These are phyloP conservation scores for Temnothorax rugatulus DNA, from an alignment of 2,888 invertebrate species.

Conservation along the genomic window DNA sequence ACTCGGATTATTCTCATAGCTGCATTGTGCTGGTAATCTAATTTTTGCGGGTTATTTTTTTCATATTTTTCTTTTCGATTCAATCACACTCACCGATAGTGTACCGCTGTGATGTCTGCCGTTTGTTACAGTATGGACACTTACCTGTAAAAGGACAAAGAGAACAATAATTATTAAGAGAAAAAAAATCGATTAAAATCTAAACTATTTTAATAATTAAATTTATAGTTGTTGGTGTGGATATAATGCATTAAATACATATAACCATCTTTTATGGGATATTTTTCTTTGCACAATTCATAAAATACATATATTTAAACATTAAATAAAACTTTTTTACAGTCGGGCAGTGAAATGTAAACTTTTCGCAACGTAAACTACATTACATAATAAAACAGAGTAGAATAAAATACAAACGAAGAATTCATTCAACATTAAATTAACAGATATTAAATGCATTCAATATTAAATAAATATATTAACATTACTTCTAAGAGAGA, in stretches of 20 bases:
- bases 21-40: background rate
- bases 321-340: background rate
- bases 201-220: background rate
- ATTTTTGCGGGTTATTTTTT: slow-evolving; percentile 8
- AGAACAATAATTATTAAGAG: background rate
- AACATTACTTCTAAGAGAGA: background rate
- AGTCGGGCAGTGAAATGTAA: background rate
- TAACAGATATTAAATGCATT: background rate
- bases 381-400: background rate
- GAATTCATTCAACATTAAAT: background rate
- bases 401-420: background rate
- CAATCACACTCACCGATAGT: slow-evolving; percentile 7
- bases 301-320: background rate
- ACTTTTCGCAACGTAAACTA: background rate
- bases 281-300: background rate
- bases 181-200: background rate
- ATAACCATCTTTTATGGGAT: background rate
- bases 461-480: background rate
- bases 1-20: background rate
- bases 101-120: background rate
- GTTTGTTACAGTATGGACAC: background rate
- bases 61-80: background rate
- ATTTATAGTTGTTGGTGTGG: background rate
- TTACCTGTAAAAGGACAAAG: slow-evolving; percentile 25
- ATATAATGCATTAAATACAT: background rate